Evolutionary conservation across 2,113 vertebrate genomes (phyloP).

Genomic region (Elgaria multicarinata): DNA sequence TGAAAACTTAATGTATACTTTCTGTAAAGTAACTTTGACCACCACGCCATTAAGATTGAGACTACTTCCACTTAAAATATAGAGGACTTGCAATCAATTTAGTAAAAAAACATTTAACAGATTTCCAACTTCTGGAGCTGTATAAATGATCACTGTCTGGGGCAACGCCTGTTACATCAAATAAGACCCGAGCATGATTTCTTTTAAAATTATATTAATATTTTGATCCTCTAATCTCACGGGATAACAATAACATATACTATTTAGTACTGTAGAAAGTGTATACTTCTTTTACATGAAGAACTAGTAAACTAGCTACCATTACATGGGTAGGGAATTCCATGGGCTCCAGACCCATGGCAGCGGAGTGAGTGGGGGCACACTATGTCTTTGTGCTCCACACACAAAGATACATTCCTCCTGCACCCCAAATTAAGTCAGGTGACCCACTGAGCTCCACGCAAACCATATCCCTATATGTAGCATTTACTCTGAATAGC

Average conservation of each 20-base stretch:
- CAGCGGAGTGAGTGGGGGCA: background rate
- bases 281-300: background rate
- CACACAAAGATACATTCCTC: background rate
- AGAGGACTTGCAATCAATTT: fast-evolving
- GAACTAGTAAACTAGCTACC: background rate
- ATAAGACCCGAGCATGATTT: background rate
- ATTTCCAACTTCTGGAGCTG: background rate
- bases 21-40: background rate
- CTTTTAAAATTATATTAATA: background rate
- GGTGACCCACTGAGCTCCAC: background rate
- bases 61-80: background rate
- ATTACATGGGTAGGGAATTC: background rate
- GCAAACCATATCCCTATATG: no score
- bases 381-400: background rate
- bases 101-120: background rate
- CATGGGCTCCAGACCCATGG: background rate
- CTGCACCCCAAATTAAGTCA: background rate
- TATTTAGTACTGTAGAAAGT: background rate
- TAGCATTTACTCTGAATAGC: background rate
- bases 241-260: background rate
- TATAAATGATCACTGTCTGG: background rate
- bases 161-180: background rate
- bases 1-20: background rate
- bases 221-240: background rate
- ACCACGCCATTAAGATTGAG: background rate